Conservation (phyloP, 2,113 vertebrate genomes). For the Egretta garzetta region DNA sequence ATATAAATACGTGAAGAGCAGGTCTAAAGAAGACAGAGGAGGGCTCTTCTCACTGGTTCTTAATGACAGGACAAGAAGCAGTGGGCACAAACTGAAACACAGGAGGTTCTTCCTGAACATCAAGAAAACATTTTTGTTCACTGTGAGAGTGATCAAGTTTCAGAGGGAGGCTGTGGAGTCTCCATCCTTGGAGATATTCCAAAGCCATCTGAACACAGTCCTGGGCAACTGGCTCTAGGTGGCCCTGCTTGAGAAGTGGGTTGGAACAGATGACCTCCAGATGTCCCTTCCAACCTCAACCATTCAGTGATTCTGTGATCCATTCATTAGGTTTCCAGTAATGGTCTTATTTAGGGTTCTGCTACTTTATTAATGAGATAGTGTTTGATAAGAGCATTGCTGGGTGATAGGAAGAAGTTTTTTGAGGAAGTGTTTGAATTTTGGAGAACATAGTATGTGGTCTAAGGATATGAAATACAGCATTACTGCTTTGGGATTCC, state of each 20-base stretch:
- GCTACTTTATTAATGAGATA: neutral
- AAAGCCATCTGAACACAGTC: neutral
- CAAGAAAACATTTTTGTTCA: neutral
- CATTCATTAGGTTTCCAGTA: neutral
- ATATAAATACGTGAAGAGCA: neutral
- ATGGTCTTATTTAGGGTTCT: neutral
- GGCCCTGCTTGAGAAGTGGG: neutral
- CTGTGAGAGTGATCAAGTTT: accelerated
- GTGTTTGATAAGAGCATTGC: neutral
- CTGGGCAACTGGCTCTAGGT: neutral
- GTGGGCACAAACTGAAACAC: neutral
- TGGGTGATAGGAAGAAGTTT: neutral
- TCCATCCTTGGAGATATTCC: neutral
- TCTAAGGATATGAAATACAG: neutral
- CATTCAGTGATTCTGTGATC: neutral
- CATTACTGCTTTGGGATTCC: neutral
- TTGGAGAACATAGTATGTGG: neutral
- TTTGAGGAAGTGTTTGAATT: neutral
- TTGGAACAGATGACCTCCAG: neutral
- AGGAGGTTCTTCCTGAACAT: neutral
- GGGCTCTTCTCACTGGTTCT: neutral
- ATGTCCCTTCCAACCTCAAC: neutral
- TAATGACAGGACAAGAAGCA: neutral
- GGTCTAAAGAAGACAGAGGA: accelerated
- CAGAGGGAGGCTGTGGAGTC: neutral